These are phyloP conservation scores for Deilephila elpenor DNA, from an alignment of 2,888 invertebrate species.

Conservation along the genomic window DNA sequence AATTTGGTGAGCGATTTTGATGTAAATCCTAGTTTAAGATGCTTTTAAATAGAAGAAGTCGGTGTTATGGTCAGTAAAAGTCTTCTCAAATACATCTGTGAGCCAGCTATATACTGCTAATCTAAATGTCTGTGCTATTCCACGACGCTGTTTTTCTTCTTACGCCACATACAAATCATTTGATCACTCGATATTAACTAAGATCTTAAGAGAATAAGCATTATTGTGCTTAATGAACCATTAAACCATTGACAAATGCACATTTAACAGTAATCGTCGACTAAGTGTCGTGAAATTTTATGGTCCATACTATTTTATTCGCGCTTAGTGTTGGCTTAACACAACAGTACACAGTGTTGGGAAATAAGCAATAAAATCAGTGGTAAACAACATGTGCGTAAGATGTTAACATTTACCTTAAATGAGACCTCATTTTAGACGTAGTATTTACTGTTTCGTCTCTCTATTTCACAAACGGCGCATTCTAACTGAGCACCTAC, in stretches of 20 bases:
- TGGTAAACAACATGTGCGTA: conserved; percentile 32
- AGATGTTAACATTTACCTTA: conserved; percentile 32
- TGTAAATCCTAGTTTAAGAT: no score
- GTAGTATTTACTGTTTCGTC: neutral
- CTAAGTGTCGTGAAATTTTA: conserved; percentile 19
- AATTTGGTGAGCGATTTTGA: no score
- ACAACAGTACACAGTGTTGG: conserved; percentile 32
- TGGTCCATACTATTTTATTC: conserved; percentile 29
- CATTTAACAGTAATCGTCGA: neutral
- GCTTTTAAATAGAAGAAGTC: no score
- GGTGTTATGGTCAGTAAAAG: no score
- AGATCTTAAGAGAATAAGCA: neutral
- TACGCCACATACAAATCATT: no score
- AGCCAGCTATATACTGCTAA: no score
- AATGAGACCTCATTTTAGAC: conserved; percentile 28
- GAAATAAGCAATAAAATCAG: conserved; percentile 38
- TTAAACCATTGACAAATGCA: neutral
- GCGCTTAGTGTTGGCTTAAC: neutral
- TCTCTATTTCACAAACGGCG: neutral
- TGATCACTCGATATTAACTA: neutral
- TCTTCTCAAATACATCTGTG: no score
- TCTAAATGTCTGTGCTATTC: no score
- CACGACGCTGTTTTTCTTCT: no score
- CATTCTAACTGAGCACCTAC: neutral
- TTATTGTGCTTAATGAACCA: conserved; percentile 3